phyloP scores from a whole-genome alignment of 2,113 vertebrate genomes.

The Chloroceryle aenea region DNA sequence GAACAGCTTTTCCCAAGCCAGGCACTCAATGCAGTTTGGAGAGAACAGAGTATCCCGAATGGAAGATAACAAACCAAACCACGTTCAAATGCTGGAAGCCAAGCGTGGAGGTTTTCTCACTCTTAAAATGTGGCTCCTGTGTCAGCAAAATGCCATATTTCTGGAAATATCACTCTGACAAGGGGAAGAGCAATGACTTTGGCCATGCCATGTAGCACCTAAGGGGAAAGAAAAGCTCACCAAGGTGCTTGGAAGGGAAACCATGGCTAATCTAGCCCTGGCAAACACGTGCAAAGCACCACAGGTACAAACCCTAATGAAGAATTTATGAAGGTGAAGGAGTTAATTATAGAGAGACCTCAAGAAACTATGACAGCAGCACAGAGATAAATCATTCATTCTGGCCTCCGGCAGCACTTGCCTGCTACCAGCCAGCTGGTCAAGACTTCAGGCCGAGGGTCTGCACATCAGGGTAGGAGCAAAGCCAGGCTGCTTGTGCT shows the following conservation, averaged over 20 bases:
- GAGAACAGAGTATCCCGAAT: background rate
- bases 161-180: fast-evolving
- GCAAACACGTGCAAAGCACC: background rate
- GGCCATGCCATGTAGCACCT: too few species aligned
- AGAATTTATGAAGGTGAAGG: background rate
- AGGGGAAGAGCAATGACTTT: too few species aligned
- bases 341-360: background rate
- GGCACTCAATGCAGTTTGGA: background rate
- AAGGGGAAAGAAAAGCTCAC: background rate
- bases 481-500: background rate
- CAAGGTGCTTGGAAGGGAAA: background rate
- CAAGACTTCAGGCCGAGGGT: fast-evolving
- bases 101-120: background rate
- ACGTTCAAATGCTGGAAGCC: background rate
- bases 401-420: background rate
- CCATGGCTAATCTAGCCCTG: background rate
- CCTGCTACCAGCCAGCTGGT: background rate
- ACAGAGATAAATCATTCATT: background rate
- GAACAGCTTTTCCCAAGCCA: background rate
- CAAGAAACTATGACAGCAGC: background rate
- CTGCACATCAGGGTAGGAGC: background rate
- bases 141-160: fast-evolving
- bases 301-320: background rate
- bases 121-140: background rate
- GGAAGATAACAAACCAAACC: background rate